Evolutionary conservation across 2,888 invertebrate species (phyloP).

Genomic region (Aphrophora alni): DNA sequence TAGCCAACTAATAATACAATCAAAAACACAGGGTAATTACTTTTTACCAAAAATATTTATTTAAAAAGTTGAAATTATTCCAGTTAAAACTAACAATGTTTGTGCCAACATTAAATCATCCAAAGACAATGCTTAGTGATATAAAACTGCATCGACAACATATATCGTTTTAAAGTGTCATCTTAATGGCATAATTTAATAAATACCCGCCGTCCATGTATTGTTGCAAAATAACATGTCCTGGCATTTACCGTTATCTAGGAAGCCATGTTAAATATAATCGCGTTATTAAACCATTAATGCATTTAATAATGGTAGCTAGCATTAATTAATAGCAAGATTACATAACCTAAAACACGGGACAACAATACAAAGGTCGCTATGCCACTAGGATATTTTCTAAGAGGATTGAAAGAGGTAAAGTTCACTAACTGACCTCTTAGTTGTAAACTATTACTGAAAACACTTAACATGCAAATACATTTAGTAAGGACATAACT

Average conservation of each 20-base stretch:
- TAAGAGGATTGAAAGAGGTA: background rate
- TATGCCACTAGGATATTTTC: background rate
- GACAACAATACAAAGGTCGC: background rate
- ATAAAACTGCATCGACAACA: background rate
- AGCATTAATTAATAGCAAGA: background rate
- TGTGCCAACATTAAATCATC: too few relatives aligned
- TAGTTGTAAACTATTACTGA: background rate
- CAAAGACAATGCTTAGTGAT: too few relatives aligned
- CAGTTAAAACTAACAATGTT: too few relatives aligned
- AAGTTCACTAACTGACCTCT: background rate
- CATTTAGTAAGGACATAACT: background rate
- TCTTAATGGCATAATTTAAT: background rate
- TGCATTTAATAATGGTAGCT: background rate
- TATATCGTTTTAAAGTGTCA: background rate
- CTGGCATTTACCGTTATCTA: background rate
- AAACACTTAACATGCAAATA: background rate
- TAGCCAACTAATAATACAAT: too few relatives aligned
- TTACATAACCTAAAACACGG: background rate
- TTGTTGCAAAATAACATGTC: background rate
- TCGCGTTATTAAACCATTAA: background rate
- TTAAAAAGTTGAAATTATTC: too few relatives aligned
- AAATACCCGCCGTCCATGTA: too few relatives aligned
- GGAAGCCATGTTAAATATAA: background rate
- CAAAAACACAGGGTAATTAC: too few relatives aligned
- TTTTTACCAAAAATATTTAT: too few relatives aligned